Conservation (phyloP, 2,113 vertebrate genomes). For the Spea bombifrons region DNA sequence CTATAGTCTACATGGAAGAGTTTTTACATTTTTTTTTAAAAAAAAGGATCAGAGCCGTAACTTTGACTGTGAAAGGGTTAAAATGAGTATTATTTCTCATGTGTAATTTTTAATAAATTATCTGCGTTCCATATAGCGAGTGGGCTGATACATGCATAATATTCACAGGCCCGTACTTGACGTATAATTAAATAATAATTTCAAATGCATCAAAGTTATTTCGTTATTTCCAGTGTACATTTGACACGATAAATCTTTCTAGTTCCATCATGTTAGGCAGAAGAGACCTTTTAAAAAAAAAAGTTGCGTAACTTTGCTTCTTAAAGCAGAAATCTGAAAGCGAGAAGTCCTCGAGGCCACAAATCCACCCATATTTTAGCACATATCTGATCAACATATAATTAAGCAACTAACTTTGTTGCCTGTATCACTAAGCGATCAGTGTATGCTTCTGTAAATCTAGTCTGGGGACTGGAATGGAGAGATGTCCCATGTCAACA, state of each 20-base stretch:
- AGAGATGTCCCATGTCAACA: no score
- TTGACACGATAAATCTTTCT: slow-evolving; percentile 17
- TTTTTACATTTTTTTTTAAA: neutral
- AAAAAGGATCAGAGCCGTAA: neutral
- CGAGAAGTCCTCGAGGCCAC: no score
- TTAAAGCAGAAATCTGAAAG: no score
- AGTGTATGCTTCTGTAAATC: no score
- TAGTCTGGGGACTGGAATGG: no score
- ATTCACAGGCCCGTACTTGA: neutral
- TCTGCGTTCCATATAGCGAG: neutral
- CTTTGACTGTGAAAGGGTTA: neutral
- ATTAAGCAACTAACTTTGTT: no score
- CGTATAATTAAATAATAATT: neutral
- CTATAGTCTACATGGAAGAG: neutral
- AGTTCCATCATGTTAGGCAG: neutral
- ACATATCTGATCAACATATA: no score
- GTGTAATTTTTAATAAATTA: neutral
- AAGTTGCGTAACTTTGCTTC: no score
- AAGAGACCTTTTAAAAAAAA: neutral
- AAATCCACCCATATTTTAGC: no score
- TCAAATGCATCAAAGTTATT: neutral
- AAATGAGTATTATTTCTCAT: neutral
- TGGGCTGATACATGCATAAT: neutral
- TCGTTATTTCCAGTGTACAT: neutral
- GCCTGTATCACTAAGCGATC: no score